Evolutionary conservation across 2,113 vertebrate species (phyloP).

Genomic region (Oryctolagus cuniculus): mOryCun1.1 NC_091453.1:8999501-9000000

Average conservation of each 20-base stretch:
- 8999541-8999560: slow-evolving; percentile 14
- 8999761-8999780: slow-evolving; percentile 86
- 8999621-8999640: not conserved
- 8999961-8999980: slow-evolving; percentile 76
- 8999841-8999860: slow-evolving; percentile 86
- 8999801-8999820: slow-evolving; percentile 85
- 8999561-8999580: slow-evolving; percentile 42
- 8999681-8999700: not conserved
- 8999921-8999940: slow-evolving; percentile 83
- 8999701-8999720: not conserved
- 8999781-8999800: slow-evolving; percentile 83
- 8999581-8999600: not conserved
- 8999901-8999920: slow-evolving; percentile 84
- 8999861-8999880: slow-evolving; percentile 84
- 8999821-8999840: slow-evolving; percentile 85
- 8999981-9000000: slow-evolving; percentile 66
- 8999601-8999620: slow-evolving; percentile 23
- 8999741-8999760: slow-evolving; percentile 62
- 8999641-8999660: not conserved
- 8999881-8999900: slow-evolving; percentile 83
- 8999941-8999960: slow-evolving; percentile 81
- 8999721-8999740: slow-evolving; percentile 27
- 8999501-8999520: slow-evolving; percentile 27
- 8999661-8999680: slow-evolving; percentile 1
- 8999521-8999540: not conserved